Percentiles rank a stretch among this genome's conserved stretches.
Evolutionary conservation across 2,888 invertebrate species (phyloP).

Genomic region (Deroplatys truncata): DNA sequence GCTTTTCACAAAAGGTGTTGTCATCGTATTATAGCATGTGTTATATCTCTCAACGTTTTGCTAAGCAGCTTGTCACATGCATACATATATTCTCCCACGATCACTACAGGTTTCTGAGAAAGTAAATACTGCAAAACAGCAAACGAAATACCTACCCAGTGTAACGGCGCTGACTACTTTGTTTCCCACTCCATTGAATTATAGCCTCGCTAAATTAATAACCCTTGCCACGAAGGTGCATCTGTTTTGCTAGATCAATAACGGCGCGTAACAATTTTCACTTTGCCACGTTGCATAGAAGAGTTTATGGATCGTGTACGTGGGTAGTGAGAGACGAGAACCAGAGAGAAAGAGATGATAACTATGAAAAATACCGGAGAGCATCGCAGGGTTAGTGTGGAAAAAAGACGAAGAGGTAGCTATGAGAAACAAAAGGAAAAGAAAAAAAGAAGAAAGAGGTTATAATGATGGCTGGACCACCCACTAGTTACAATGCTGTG

Average conservation of each 20-base stretch:
- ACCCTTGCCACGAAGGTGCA: not conserved
- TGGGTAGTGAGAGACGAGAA: not conserved
- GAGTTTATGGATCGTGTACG: not conserved
- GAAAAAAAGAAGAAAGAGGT: not conserved
- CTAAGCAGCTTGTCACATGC: no score
- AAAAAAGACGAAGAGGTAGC: not conserved
- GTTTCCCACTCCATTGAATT: not conserved
- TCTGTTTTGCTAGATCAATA: not conserved
- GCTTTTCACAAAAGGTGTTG: no score
- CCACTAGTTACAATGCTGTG: not conserved
- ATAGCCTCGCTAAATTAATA: not conserved
- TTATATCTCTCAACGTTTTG: no score
- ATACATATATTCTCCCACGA: no score
- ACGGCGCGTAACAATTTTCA: not conserved
- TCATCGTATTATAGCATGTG: no score
- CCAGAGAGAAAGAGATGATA: not conserved
- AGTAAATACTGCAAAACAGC: not conserved
- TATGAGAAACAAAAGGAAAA: not conserved
- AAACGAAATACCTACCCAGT: not conserved
- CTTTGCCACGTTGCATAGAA: not conserved
- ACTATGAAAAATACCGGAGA: not conserved
- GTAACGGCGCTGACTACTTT: not conserved
- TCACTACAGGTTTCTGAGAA: not conserved
- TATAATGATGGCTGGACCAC: conserved; percentile 7
- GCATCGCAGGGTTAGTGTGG: not conserved